Evolutionary conservation across 2,113 vertebrate genomes (phyloP), one percentile per base, ranked within the genome.

Genomic region (Ictidomys tridecemlineatus): DNA sequence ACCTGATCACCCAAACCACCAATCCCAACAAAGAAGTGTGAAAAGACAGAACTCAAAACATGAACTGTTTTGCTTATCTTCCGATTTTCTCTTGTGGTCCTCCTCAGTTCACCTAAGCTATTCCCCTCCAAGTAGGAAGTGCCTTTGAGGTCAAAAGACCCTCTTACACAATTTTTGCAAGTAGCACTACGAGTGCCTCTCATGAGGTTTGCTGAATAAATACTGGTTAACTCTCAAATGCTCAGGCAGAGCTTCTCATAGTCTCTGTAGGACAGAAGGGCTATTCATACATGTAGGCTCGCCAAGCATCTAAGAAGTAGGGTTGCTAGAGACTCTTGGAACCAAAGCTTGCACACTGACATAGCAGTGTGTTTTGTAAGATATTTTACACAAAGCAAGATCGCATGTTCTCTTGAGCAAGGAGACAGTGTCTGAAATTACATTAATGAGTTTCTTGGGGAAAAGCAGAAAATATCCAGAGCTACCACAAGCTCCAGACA

Each of bases 251-350:
- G 72, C 76, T 51, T 82, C 87, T 84, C 28, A 61, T 0, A 78
- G 82, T 86, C 18, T 39, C 91, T 39, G 39, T 48, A 74, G 63
- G 67, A 97, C 96, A 98, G 94, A 97, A 95, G 92, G 89, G 51
- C 86, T 84, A 97, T 96, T 98, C 91, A 97, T 53, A 39, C 32
- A 32, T 26, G 8, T 28, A 58, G 48, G 56, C 73, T 76, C 2
- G 30, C 77, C 53, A 88, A 88, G 85, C 67, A 77, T 86, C 93
- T 91, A 65, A 61, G 65, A 83, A 88, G 67, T 8, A 70, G 73
- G 82, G 10, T 70, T 87, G 39, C 67, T 51, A 65, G 89, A 90
- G 73, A 93, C 84, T 95, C 90, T 87, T 89, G 86, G 80, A 95
- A 91, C 84, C 67, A 90, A 82, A 85, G 86, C 84, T 93, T 65